phyloP scores from a whole-genome alignment of 2,113 vertebrate genomes.

The Trinectes maculatus region DNA sequence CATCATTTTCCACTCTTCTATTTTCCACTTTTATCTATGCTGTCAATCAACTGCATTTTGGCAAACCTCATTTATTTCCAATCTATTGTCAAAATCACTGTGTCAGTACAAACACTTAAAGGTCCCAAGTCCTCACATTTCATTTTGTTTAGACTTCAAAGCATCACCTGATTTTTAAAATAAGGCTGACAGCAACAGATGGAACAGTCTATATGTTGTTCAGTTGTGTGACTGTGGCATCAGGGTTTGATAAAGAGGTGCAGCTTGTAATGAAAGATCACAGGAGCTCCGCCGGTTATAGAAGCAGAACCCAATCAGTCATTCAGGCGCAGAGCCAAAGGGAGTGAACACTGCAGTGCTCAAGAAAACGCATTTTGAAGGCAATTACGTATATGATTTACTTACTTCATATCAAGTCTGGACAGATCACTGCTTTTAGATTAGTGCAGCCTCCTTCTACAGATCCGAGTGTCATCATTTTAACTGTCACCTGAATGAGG shows the following conservation, averaged over 20 bases:
- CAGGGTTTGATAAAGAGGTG: constrained; percentile 40
- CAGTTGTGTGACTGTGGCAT: constrained; percentile 17
- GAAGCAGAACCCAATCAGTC: constrained; percentile 47
- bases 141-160: constrained; percentile 8
- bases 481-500: not conserved
- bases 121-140: constrained; percentile 19
- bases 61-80: not conserved
- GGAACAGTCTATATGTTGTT: constrained; percentile 19
- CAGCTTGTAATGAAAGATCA: constrained; percentile 57
- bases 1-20: not conserved
- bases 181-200: constrained; percentile 28
- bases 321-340: constrained; percentile 24
- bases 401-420: not conserved
- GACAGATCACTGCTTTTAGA: not conserved
- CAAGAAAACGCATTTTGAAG: constrained; percentile 30
- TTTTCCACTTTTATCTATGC: not conserved
- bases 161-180: not conserved
- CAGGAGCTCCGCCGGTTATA: constrained; percentile 20
- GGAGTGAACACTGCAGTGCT: not conserved
- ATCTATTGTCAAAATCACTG: constrained; percentile 9
- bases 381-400: constrained; percentile 6
- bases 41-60: not conserved
- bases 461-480: not conserved
- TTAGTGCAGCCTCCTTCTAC: not conserved
- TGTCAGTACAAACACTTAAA: not conserved